These are phyloP conservation scores for Clivina fossor DNA, from an alignment of 2,888 invertebrate genomes.

Conservation along the genomic window DNA sequence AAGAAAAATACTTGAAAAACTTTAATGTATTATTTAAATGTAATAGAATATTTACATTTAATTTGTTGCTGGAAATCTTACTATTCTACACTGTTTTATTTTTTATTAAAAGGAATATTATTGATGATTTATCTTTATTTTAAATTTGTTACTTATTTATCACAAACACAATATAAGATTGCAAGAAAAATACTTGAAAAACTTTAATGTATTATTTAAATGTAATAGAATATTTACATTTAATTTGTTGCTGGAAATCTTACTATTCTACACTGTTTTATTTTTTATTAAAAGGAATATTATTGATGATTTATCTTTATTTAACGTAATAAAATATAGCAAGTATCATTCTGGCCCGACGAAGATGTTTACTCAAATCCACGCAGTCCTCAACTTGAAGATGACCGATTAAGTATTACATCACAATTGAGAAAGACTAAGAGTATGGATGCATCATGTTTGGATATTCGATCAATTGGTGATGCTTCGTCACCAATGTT, in stretches of 20 bases:
- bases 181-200: too few relatives aligned
- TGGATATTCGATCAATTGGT: slow-evolving; percentile 75
- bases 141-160: too few relatives aligned
- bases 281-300: background rate
- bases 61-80: too few relatives aligned
- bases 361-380: slow-evolving; percentile 68
- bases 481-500: slow-evolving; percentile 66
- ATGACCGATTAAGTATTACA: slow-evolving; percentile 72
- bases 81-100: background rate
- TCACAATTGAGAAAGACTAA: slow-evolving; percentile 83
- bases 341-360: slow-evolving; percentile 71
- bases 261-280: background rate
- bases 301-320: slow-evolving; percentile 3
- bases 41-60: too few relatives aligned
- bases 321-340: slow-evolving; percentile 54
- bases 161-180: too few relatives aligned
- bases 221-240: too few relatives aligned
- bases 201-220: too few relatives aligned
- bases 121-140: slow-evolving; percentile 28
- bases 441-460: slow-evolving; percentile 85
- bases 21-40: too few relatives aligned
- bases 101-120: too few relatives aligned
- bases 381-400: slow-evolving; percentile 62
- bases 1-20: too few relatives aligned
- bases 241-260: too few relatives aligned